Base-by-base conservation (phyloP, 1,140 invertebrate species). In the Brachionus calyciflorus region DNA sequence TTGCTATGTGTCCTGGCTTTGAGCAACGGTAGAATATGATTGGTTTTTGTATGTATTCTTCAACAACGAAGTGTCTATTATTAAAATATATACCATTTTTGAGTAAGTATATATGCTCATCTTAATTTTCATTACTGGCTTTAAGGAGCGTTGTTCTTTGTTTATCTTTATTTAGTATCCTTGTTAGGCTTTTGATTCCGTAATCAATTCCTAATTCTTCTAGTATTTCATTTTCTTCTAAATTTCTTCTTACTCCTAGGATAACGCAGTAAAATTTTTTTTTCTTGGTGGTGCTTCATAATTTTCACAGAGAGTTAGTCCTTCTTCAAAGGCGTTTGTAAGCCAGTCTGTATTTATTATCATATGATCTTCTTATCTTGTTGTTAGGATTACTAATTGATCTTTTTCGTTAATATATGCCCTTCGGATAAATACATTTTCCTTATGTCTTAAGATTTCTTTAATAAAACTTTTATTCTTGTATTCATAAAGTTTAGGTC, bases 321-420 rank as follows among this genome's bases (percentile, higher is more conserved):
- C 57, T 63, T 21, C 53, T 63, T 40, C 57, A 40, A 63, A 63
- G n/a, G 57, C 57, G n/a, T 40, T 24, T 63, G 37, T 63, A 17
- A 33, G 57, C 57, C 57, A 63, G 21, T 5, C 33, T 40, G 10
- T 37, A 40, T 57, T 40, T 19, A 63, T 63, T 21, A 40, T 40
- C n/a, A 7, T 55, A 17, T 63, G 33, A 24, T 63, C 57, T 37
- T 63, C 37, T 63, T 63, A 28, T 17, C 19, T 63, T 40, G 57
- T 63, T 2, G 57, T 63, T 17, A 40, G n/a, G n/a, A 63, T 63
- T 17, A 63, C 30, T 37, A 63, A 33, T 40, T 63, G 14, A 21
- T 63, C 21, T 40, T 37, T 40, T 37, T 63, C 57, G 10, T 40
- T 63, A 19, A 63, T 1, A 10, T 63, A 63, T 37, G 33, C 57